Base-by-base conservation (phyloP, 2,888 invertebrate genomes). In the Pecten maximus region DNA sequence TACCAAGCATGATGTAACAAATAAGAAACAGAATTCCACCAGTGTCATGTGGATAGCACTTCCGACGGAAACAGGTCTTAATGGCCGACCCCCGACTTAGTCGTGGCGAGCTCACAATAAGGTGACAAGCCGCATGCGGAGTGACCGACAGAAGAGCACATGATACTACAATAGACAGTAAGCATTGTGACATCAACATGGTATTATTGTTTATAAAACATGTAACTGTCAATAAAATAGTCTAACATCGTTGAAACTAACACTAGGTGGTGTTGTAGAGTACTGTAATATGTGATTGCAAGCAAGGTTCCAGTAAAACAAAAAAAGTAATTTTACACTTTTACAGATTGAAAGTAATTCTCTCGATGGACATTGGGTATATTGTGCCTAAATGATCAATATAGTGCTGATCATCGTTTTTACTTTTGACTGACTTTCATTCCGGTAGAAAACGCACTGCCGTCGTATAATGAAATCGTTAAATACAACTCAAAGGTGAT, bases 31-130 rank as follows among this genome's bases (percentile, higher is more conserved):
- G 16, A 0, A n/a, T 54, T 54, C 2, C 54, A 54, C 6, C 2
- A 23, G n/a, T 54, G 35, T 74, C 35, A 74, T 6, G 74, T 74
- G 28, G 35, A 74, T 35, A 74, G 8, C 8, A 35, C 74, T 74
- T 74, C 28, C 10, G 8, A 4, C 74, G 35, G 74, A 74, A 74
- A 74, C 35, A 74, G 19, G 10, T 74, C 74, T 35, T 74, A 74
- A 74, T 74, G 74, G 74, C 74, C 74, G 74, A 74, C 74, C 74
- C n/a, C 74, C 6, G 74, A 74, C 74, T 35, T 23, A 54, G 54
- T 23, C 19, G 19, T 74, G 6, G 4, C 74, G 35, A 28, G 35
- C 74, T 3, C 35, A 74, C 44, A 44, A n/a, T n/a, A n/a, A 60
- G 23, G 8, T 60, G 3, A 60, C 60, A 60, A 16, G 60, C 23